These are phyloP conservation scores for Chymomyza amoena DNA, from an alignment of 2,888 invertebrate genomes.

Conservation along the genomic window DNA sequence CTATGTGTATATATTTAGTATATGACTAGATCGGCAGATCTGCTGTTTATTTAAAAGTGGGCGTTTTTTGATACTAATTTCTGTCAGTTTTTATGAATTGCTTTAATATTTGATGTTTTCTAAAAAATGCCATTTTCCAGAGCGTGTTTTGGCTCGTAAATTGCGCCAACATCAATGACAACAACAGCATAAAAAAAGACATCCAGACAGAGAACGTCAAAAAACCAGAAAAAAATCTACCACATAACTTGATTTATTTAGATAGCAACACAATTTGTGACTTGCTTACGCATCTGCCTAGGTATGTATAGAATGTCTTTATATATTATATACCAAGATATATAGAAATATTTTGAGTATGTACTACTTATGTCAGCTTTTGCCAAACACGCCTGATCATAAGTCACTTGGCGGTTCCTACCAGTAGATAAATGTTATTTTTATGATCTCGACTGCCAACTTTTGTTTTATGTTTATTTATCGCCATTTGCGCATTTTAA, in stretches of 20 bases:
- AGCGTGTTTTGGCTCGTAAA: neutral
- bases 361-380: neutral
- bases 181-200: neutral
- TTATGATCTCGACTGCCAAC: constrained; percentile 31
- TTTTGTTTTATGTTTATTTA: constrained; percentile 19
- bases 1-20: constrained; percentile 27
- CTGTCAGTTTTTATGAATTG: constrained; percentile 35
- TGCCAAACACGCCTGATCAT: neutral
- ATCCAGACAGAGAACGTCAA: neutral
- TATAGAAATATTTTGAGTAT: neutral
- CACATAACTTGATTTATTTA: constrained; percentile 5
- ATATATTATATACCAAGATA: neutral
- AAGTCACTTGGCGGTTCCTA: neutral
- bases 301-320: neutral
- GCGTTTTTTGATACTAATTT: constrained; percentile 35
- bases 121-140: neutral
- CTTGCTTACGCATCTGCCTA: constrained; percentile 33
- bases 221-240: neutral
- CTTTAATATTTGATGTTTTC: constrained; percentile 34
- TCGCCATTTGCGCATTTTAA: constrained; percentile 34
- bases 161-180: neutral
- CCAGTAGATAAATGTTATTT: constrained; percentile 22
- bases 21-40: neutral
- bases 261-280: constrained; percentile 26
- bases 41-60: constrained; percentile 25